Base-by-base conservation (phyloP, 2,888 invertebrate species). In the Drosophila lacicola region DNA sequence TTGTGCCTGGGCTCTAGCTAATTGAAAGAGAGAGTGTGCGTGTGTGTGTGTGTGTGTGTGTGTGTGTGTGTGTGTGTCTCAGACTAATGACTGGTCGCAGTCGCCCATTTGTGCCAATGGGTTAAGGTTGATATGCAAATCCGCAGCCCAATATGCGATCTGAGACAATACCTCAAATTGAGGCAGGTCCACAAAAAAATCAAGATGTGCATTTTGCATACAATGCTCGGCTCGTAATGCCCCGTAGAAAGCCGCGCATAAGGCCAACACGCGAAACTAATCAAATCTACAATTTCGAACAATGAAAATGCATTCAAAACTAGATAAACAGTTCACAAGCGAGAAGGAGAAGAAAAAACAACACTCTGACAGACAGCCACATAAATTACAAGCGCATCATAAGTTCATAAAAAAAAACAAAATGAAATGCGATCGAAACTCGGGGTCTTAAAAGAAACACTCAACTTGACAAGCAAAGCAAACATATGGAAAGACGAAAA, bases 81-180 rank as follows among this genome's bases (percentile, higher is more conserved):
- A 29, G 29, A 29, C 29, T 8, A 29, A 29, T 29, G 29, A 29
- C 29, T 29, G 29, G 8, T 2, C 51, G 54, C 8, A 39, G 0
- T 17, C 41, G 10, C 9, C 17, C 41, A 17, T 78, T 39, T 82
- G 53, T 82, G 85, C 39, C 85, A 85, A 81, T 85, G 75, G 83
- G 83, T 83, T 82, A 83, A 82, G 85, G 83, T 81, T 82, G 74
- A 61, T 72, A 77, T 81, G 81, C 81, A 74, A 82, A 80, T 67
- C 50, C 3, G 19, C 33, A 19, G 13, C 21, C n/a, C 2, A 17
- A 44, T 53, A 21, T 29, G 44, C 29, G 64, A 39, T 39, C 33
- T 41, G 39, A 33, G 41, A 62, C 37, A 62, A 21, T 9, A 33
- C 21, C 42, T 19, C 19, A 33, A 55, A 45, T 60, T 67, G 60